Evolutionary conservation across 2,888 invertebrate genomes (phyloP).

Genomic region (Hydroisotoma schaefferi): DNA sequence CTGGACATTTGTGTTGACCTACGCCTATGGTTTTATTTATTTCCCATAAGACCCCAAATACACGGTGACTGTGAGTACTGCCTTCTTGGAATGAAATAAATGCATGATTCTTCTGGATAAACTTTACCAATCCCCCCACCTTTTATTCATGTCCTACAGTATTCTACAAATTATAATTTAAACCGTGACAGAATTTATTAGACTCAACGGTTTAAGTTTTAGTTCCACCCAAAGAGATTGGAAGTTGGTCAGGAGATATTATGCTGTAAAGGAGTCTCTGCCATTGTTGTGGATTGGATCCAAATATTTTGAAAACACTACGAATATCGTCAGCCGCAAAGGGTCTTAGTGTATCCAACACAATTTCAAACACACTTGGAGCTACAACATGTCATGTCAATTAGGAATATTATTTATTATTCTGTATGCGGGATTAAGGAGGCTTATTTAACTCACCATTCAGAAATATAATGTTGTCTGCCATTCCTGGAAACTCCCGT

Average conservation of each 20-base stretch:
- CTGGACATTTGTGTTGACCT: no score
- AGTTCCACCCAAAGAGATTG: neutral
- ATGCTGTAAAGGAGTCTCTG: neutral
- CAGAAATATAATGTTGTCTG: constrained; percentile 8
- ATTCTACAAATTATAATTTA: no score
- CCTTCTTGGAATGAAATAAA: no score
- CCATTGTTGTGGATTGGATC: constrained; percentile 9
- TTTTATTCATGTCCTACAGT: no score
- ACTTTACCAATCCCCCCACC: neutral
- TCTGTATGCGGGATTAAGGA: neutral
- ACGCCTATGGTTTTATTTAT: no score
- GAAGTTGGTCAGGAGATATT: constrained; percentile 2
- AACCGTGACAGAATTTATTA: no score
- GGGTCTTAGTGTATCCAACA: neutral
- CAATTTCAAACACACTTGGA: neutral
- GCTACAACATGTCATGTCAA: constrained; percentile 3
- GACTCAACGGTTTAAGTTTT: no score
- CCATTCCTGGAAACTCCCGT: constrained; percentile 9
- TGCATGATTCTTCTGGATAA: no score
- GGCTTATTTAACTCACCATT: constrained; percentile 11
- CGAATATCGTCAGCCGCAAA: neutral
- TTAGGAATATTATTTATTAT: no score
- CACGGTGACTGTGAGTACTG: no score
- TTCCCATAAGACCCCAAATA: no score
- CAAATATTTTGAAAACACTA: constrained; percentile 4